Base-by-base conservation (phyloP, 1,140 invertebrate genomes). In the Dermatophagoides farinae region DNA sequence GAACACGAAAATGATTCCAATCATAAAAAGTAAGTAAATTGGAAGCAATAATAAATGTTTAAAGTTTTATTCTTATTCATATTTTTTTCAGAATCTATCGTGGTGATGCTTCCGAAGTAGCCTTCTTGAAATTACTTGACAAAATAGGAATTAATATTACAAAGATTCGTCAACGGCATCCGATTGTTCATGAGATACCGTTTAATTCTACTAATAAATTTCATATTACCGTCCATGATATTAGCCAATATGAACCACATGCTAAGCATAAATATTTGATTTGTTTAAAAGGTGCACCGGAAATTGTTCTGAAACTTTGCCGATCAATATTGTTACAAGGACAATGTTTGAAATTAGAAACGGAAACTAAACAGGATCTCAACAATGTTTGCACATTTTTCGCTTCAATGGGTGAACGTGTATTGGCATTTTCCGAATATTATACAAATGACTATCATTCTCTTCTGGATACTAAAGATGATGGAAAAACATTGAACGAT, bases 201-300 rank as follows among this genome's bases (percentile, higher is more conserved):
- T 73, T 74, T 61, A 74, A 73, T 67, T 77, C 78, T 0, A 72
- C 72, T 53, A 77, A 77, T 68, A 79, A 78, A 69, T 79, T 75
- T 65, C 76, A 79, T 63, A 50, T 69, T 12, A 66, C 68, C 0
- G 98, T 61, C 93, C 98, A 71, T 79, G 89, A 38, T 97, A 23
- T 23, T 10, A 96, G 71, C 85, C 22, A 25, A 11, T 9, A 6
- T 22, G 49, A 37, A 4, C 31, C 38, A 37, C 11, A 55, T 22
- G 22, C 43, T 9, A 31, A 88, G 93, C 70, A 74, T 83, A 79
- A 88, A 50, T 86, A 92, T 71, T 74, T 96, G 66, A 76, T 97
- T 64, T 92, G 97, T 16, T 97, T 98, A 92, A 98, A 98, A 79
- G 95, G 95, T 51, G 95, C 95, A 6, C 95, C 95, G 5, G 95